Percentiles rank a stretch among this genome's conserved stretches.
Conservation (phyloP, 30 jellyfish, hydroid and myxozoan genomes). For the Chrysaora quinquecirrha region DNA sequence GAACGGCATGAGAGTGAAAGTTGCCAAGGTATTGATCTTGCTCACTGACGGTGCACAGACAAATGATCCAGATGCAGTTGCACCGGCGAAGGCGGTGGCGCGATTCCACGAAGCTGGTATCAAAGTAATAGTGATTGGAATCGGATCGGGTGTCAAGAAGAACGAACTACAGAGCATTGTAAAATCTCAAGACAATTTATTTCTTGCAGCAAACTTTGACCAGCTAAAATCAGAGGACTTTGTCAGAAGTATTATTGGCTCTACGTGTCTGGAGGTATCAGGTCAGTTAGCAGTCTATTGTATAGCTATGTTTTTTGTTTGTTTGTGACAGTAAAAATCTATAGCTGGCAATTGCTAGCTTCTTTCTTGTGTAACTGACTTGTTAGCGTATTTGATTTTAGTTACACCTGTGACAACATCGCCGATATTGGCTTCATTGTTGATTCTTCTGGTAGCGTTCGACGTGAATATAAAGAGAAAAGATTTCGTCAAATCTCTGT, state of each 20-base stretch:
- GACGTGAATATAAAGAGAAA: conserved; percentile 69
- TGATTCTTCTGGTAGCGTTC: conserved; percentile 79
- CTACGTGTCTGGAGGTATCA: conserved; percentile 27
- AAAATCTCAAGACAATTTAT: conserved; percentile 20
- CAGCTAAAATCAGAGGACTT: conserved; percentile 45
- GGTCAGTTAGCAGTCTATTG: conserved; percentile 25
- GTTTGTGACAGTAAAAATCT: no score
- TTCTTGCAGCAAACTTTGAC: conserved; percentile 54
- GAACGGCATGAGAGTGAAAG: conserved; percentile 67
- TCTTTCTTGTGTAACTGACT: background rate
- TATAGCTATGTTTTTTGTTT: no score
- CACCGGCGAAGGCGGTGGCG: conserved; percentile 32
- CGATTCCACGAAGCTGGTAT: conserved; percentile 69
- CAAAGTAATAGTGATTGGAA: conserved; percentile 68
- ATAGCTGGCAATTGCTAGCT: no score
- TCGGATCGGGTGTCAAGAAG: conserved; percentile 42
- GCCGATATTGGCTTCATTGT: conserved; percentile 71
- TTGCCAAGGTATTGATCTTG: conserved; percentile 36
- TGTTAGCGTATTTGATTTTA: background rate
- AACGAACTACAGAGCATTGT: conserved; percentile 45
- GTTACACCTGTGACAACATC: conserved; percentile 25
- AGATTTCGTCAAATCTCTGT: conserved; percentile 49
- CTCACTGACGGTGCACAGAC: conserved; percentile 79
- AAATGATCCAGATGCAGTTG: conserved; percentile 26
- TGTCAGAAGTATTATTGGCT: conserved; percentile 33